Evolutionary conservation across 2,797 vertebrate species (phyloP), one percentile per base, ranked within the genome.

Genomic region (Chelonia mydas): DNA sequence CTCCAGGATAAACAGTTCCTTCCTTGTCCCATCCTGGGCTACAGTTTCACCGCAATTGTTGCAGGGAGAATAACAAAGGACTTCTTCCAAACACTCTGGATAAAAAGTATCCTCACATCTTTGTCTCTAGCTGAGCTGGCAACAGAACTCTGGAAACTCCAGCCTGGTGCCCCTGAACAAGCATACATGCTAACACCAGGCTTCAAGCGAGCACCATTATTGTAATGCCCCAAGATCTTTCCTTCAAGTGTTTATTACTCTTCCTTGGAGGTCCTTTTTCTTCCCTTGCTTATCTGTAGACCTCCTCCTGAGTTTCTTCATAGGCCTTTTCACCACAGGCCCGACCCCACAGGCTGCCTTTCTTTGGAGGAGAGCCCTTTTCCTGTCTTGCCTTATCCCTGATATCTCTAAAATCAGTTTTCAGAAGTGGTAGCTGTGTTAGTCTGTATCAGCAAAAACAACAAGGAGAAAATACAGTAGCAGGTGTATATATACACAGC

Each of bases 381-480:
- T 93, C 65, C 84, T 91, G 83, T 19, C 23, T 92, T 93, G 91
- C 86, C 59, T 21, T 95, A 65, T 84, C 86, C 84, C 77, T 91
- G 94, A 94, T 93, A 84, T 57, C 90, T 93, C 41, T 78, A 86
- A 92, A 41, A 76, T 79, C 78, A 92, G 82, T 27, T 41, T 5
- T 41, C 41, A 41, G 41, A 41, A 41, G 41, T 41, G 41, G 41
- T 41, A 41, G 5, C 41, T 41, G 5, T 41, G 41, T 41, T 41
- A 41, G 41, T 41, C 41, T 41, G 41, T 41, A 41, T 41, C 41
- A 41, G 41, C 41, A 41, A 41, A 41, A 41, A 41, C 41, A 41
- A 41, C 41, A 41, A 41, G 41, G 41, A 41, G 41, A 41, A 41
- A 41, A 41, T 41, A 41, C 41, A 41, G 41, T 5, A 41, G 41